These are phyloP conservation scores for Trachurus trachurus DNA, from an alignment of 2,797 vertebrate genomes.

Conservation along the genomic window DNA sequence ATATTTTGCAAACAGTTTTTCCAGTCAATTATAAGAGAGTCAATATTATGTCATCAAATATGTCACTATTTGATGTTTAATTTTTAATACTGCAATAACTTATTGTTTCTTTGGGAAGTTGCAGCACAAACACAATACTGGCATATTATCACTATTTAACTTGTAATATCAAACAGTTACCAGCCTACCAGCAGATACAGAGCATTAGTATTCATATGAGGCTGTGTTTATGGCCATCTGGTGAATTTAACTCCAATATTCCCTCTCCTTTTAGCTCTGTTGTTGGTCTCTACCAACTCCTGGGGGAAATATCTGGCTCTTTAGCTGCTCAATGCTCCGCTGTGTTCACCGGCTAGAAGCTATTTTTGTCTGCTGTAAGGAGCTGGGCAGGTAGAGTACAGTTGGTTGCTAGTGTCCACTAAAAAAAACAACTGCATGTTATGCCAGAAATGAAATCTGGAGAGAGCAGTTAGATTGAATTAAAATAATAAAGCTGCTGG, in stretches of 20 bases:
- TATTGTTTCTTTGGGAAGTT: not conserved
- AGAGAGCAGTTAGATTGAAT: not conserved
- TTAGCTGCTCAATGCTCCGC: not conserved
- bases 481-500: not conserved
- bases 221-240: slow-evolving; percentile 15
- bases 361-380: not conserved
- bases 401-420: not conserved
- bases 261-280: slow-evolving; percentile 5
- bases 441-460: not conserved
- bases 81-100: not conserved
- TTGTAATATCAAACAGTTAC: not conserved
- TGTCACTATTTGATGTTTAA: not conserved
- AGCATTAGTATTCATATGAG: slow-evolving; percentile 24
- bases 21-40: not conserved
- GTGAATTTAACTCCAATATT: not conserved
- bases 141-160: not conserved
- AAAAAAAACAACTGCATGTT: not conserved
- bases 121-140: not conserved
- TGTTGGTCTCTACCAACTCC: slow-evolving; percentile 5
- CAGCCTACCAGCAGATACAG: slow-evolving; percentile 2
- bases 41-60: not conserved
- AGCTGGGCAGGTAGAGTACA: not conserved
- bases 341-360: not conserved
- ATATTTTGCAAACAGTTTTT: slow-evolving; percentile 28
- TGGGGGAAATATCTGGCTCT: not conserved